Base-by-base conservation (phyloP, 2,797 vertebrate genomes). In the Pempheris klunzingeri region DNA sequence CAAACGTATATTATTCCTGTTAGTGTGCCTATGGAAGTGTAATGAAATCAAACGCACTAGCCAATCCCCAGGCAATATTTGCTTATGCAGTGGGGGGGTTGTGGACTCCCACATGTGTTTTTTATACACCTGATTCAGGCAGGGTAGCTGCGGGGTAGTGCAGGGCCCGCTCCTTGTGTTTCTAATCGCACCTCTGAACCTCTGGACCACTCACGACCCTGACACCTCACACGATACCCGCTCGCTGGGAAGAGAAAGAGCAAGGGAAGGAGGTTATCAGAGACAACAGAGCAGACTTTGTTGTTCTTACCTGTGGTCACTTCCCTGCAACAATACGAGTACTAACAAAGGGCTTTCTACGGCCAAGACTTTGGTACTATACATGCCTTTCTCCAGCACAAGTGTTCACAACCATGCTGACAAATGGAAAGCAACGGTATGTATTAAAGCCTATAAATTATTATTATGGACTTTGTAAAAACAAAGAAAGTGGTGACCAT, bases 391-490 rank as follows among this genome's bases (percentile, higher is more conserved):
- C 77, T 91, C 59, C 77, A 87, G 87, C 92, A 92, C 79, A 86
- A 88, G 80, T 64, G 88, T 63, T 87, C 71, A 83, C 73, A 82
- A 80, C 84, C 75, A 85, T 34, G 78, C 69, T 67, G 88, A 91
- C 77, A 74, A 85, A 90, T 79, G 75, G 80, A 91, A 89, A 84
- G 88, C 86, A 83, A 77, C 57, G 79, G 81, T 79, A 54, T 90
- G 79, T 88, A 79, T 88, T 88, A 90, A 92, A 91, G 89, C 91
- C 84, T 93, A 92, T 95, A 96, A 96, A 94, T 95, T 93, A 96
- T 95, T 93, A 92, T 92, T 93, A 90, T 87, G 74, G 86, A 94
- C 90, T 88, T 88, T 95, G 91, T 94, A 91, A 78, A 92, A 90
- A 87, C 55, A 78, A 90, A 90, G 77, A 83, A 90, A 92, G 80